phyloP scores from a whole-genome alignment of 2,888 invertebrate species.

The Dryobota labecula region DNA sequence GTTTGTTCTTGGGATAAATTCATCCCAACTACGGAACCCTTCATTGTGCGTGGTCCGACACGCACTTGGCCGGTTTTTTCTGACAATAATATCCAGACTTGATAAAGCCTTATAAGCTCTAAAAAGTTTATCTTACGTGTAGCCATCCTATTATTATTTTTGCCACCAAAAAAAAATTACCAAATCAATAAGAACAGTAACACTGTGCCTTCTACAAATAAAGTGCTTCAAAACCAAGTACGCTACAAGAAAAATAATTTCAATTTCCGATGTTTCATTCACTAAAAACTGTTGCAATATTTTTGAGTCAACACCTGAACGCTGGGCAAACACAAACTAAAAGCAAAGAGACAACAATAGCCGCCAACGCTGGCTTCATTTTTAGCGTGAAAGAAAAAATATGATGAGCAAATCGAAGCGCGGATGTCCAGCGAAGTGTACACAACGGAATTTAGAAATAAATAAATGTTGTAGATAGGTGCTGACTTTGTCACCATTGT shows the following conservation, averaged over 20 bases:
- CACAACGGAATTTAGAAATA: conserved; percentile 28
- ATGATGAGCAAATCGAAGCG: conserved; percentile 69
- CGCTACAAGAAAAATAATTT: conserved; percentile 63
- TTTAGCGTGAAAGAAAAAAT: conserved; percentile 71
- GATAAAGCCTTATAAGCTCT: background rate
- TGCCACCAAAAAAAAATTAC: background rate
- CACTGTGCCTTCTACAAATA: conserved; percentile 10
- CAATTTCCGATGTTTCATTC: conserved; percentile 71
- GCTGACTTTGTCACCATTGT: background rate
- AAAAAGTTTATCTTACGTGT: background rate
- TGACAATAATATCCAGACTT: background rate
- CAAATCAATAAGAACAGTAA: background rate
- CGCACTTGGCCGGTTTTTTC: too few species aligned
- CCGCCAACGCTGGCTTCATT: conserved; percentile 67
- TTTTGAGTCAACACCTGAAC: conserved; percentile 78
- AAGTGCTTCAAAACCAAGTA: conserved; percentile 17
- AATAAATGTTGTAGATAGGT: background rate
- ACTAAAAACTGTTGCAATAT: conserved; percentile 76
- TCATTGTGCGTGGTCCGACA: too few species aligned
- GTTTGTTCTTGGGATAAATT: too few species aligned
- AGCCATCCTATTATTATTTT: too few species aligned
- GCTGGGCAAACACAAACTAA: conserved; percentile 70
- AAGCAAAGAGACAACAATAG: conserved; percentile 70
- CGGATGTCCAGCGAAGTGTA: conserved; percentile 51
- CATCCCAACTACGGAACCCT: too few species aligned